Percentiles rank a stretch among this genome's conserved stretches.
Conservation (phyloP, 2,113 vertebrate species). For the Zeus faber region DNA sequence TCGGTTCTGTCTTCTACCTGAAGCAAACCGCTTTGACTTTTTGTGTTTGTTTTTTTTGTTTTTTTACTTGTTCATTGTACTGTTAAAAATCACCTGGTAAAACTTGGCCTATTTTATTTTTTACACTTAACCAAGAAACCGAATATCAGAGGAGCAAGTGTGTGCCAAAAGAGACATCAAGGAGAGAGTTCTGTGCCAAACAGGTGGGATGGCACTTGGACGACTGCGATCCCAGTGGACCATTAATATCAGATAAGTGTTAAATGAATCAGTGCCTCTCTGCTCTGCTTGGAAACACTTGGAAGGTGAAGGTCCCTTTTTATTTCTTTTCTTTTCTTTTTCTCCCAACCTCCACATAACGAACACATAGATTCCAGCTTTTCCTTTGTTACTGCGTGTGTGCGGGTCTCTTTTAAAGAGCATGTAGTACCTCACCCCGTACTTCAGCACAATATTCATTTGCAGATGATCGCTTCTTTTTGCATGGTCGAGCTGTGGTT, state of each 20-base stretch:
- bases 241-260: slow-evolving; percentile 43
- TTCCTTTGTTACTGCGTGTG: background rate
- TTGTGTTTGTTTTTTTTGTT: slow-evolving; percentile 47
- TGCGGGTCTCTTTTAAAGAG: slow-evolving; percentile 1
- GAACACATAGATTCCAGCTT: too few species aligned
- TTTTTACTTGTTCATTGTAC: slow-evolving; percentile 30
- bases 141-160: slow-evolving; percentile 52
- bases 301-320: slow-evolving; percentile 49
- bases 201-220: slow-evolving; percentile 43
- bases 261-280: slow-evolving; percentile 27
- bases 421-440: background rate
- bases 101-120: slow-evolving; percentile 42
- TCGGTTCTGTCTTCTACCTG: too few species aligned
- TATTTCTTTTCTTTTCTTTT: too few species aligned
- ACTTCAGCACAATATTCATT: background rate
- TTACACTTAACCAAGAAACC: slow-evolving; percentile 41
- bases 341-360: too few species aligned
- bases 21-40: too few species aligned
- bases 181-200: slow-evolving; percentile 67
- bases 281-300: slow-evolving; percentile 56
- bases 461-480: too few species aligned
- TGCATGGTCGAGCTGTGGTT: too few species aligned
- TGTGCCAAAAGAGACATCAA: slow-evolving; percentile 64
- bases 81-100: slow-evolving; percentile 46
- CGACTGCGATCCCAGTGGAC: slow-evolving; percentile 47